Percentiles rank a stretch among this genome's conserved stretches.
These are phyloP conservation scores for Drosophila neonasuta DNA, from an alignment of 2,888 invertebrate genomes.

Conservation along the genomic window DNA sequence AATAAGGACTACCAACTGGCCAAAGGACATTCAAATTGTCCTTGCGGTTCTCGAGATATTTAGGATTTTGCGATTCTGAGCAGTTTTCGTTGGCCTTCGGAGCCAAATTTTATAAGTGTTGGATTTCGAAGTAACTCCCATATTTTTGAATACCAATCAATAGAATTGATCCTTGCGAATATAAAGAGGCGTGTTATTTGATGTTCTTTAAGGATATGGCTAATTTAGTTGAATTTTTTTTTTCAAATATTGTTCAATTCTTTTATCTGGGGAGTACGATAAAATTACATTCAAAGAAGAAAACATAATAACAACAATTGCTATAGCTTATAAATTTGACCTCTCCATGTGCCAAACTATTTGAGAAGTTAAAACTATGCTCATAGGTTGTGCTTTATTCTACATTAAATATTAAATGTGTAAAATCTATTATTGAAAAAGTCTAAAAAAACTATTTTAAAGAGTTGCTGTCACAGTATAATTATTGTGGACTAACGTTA, in stretches of 20 bases:
- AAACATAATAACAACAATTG: no score
- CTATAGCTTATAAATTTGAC: no score
- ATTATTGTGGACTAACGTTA: constrained; percentile 42
- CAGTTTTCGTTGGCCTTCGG: not conserved
- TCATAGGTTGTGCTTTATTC: not conserved
- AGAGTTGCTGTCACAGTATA: not conserved
- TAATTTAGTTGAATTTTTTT: no score
- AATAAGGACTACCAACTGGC: not conserved
- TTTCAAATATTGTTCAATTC: no score
- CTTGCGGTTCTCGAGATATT: not conserved
- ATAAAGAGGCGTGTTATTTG: no score
- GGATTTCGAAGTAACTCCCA: not conserved
- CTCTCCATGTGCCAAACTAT: no score
- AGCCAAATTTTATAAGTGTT: not conserved
- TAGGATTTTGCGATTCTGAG: not conserved
- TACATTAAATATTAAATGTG: not conserved
- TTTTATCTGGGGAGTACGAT: no score
- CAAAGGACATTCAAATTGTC: not conserved
- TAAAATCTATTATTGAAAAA: not conserved
- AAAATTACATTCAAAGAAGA: no score
- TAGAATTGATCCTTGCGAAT: not conserved
- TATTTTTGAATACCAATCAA: not conserved
- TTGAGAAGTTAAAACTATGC: no score
- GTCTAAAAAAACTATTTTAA: not conserved
- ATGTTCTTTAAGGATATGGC: no score